phyloP scores from a whole-genome alignment of 2,113 vertebrate genomes.

The Plestiodon gilberti region DNA sequence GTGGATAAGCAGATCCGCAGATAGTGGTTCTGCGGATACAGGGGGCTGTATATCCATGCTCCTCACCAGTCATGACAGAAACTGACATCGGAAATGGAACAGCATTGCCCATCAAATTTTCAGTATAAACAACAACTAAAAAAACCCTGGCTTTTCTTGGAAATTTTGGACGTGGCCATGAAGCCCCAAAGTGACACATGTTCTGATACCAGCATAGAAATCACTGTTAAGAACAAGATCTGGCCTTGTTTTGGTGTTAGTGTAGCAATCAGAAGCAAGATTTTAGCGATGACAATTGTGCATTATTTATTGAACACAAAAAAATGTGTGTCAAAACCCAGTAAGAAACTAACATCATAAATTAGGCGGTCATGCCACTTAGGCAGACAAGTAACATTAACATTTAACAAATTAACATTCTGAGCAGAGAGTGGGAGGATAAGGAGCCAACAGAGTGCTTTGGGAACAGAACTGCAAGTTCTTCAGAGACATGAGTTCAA shows the following conservation, averaged over 20 bases:
- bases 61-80: neutral
- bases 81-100: neutral
- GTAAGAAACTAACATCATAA: neutral
- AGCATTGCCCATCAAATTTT: neutral
- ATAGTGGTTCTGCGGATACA: too few relatives aligned
- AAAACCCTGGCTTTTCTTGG: too few relatives aligned
- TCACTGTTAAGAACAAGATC: neutral
- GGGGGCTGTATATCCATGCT: neutral
- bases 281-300: neutral
- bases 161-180: neutral
- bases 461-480: neutral
- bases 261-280: neutral
- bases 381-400: slow-evolving; percentile 9
- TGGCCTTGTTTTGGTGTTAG: neutral
- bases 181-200: neutral
- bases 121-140: neutral
- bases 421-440: neutral
- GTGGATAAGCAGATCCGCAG: too few relatives aligned
- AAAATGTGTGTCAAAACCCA: neutral
- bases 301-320: slow-evolving; percentile 10
- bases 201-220: neutral
- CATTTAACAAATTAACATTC: slow-evolving; percentile 12
- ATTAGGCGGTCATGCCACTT: neutral
- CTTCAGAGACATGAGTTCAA: neutral
- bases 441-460: neutral